Conservation (phyloP, 2,113 vertebrate genomes). For the Aptenodytes patagonicus region DNA sequence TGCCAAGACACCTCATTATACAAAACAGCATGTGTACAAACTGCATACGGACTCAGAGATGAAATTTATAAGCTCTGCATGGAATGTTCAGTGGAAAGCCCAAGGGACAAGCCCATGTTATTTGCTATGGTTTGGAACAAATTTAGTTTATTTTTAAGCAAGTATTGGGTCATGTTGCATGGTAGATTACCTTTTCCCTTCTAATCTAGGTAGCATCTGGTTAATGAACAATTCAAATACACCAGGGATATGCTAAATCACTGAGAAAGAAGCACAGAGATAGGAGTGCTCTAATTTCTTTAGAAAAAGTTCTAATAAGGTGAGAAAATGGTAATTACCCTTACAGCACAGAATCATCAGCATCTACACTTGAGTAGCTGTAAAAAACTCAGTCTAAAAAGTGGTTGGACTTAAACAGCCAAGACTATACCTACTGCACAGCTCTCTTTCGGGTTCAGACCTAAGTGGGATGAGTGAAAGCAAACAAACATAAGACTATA, state of each 20-base stretch:
- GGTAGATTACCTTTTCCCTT: slow-evolving; percentile 39
- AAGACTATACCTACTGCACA: not conserved
- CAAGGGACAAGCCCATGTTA: not conserved
- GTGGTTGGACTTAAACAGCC: not conserved
- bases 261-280: not conserved
- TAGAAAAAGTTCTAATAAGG: slow-evolving; percentile 15
- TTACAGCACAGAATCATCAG: not conserved
- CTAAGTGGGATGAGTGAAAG: not conserved
- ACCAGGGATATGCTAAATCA: slow-evolving; percentile 6
- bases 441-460: not conserved
- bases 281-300: slow-evolving; percentile 10
- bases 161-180: slow-evolving; percentile 1
- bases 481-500: not conserved
- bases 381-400: not conserved
- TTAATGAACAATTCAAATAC: slow-evolving; percentile 51
- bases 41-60: not conserved
- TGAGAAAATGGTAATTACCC: slow-evolving; percentile 35
- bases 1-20: slow-evolving; percentile 7
- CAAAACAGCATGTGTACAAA: not conserved
- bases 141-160: slow-evolving; percentile 39
- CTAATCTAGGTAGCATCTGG: slow-evolving; percentile 57
- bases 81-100: slow-evolving; percentile 6
- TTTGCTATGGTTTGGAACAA: not conserved
- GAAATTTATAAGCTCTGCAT: not conserved
- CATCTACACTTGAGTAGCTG: not conserved